A percentile compares a stretch with the other conserved stretches of the same genome.
phyloP scores from a whole-genome alignment of 30 jellyfish, hydroid and myxozoan genomes.

The Hydra vulgaris region DNA sequence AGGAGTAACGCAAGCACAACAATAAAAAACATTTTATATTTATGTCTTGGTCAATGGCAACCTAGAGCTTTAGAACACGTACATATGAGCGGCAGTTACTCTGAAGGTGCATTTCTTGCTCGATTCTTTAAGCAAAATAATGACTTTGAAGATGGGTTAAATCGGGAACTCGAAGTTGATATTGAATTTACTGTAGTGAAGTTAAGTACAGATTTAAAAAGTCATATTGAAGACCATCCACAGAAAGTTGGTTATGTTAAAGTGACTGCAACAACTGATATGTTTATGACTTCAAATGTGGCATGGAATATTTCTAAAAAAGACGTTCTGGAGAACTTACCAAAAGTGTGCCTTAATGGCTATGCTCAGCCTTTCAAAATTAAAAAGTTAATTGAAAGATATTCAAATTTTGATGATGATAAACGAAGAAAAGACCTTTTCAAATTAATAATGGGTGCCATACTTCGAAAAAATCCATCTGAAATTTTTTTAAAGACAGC shows the following conservation, averaged over 20 bases:
- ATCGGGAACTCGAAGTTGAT: conserved; percentile 18
- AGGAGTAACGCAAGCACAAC: no score
- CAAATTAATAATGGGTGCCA: neutral
- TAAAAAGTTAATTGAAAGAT: neutral
- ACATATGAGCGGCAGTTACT: neutral
- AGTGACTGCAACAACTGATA: neutral
- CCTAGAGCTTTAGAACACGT: neutral
- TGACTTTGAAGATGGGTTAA: neutral
- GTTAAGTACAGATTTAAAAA: neutral
- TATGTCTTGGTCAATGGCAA: conserved; percentile 14
- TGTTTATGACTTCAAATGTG: neutral
- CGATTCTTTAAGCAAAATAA: conserved; percentile 3
- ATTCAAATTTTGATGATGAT: neutral
- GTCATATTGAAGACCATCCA: neutral
- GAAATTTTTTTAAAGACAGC: neutral
- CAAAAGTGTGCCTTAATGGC: neutral
- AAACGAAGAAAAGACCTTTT: neutral
- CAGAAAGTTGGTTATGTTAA: conserved; percentile 4
- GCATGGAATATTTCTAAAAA: neutral
- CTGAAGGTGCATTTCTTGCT: conserved; percentile 17
- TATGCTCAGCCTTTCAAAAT: neutral
- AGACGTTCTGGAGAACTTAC: neutral
- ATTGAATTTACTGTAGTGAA: conserved; percentile 5
- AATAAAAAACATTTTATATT: no score
- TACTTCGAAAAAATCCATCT: neutral